These are phyloP conservation scores for Caenorhabditis brenneri DNA, from an alignment of 1,140 invertebrate species.

Conservation along the genomic window DNA sequence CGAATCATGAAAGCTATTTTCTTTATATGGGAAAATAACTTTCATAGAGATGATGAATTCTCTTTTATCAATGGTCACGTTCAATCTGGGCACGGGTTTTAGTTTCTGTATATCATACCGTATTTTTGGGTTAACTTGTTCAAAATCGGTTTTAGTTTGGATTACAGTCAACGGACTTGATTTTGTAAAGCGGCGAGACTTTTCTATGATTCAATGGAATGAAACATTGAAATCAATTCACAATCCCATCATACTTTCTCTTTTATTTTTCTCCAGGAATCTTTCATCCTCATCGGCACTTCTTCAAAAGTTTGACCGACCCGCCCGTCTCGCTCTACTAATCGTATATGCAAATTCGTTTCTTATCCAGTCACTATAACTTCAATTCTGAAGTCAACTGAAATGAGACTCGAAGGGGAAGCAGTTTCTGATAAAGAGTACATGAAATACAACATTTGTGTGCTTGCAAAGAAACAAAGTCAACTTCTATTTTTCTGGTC, in stretches of 20 bases:
- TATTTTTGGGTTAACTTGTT: no score
- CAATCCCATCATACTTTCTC: slow-evolving; percentile 17
- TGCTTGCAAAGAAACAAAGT: neutral
- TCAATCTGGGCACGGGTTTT: no score
- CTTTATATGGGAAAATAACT: no score
- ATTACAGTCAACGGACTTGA: no score
- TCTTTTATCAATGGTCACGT: no score
- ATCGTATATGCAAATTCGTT: neutral
- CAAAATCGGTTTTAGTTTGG: no score
- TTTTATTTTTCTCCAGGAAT: slow-evolving; percentile 13
- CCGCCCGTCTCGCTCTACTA: slow-evolving; percentile 34
- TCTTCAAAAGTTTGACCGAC: slow-evolving; percentile 7
- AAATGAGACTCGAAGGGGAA: neutral
- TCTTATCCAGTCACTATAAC: neutral
- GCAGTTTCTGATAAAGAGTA: slow-evolving; percentile 1
- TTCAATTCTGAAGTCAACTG: neutral
- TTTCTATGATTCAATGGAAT: neutral
- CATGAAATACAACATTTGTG: slow-evolving; percentile 7
- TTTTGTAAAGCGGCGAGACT: neutral
- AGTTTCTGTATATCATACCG: no score
- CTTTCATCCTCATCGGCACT: neutral
- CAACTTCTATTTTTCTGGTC: slow-evolving; percentile 31
- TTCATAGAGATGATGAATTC: no score
- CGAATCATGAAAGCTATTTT: no score
- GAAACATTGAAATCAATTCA: neutral